Base-by-base conservation (phyloP, 2,113 vertebrate genomes). In the Ceyx margarethae region DNA sequence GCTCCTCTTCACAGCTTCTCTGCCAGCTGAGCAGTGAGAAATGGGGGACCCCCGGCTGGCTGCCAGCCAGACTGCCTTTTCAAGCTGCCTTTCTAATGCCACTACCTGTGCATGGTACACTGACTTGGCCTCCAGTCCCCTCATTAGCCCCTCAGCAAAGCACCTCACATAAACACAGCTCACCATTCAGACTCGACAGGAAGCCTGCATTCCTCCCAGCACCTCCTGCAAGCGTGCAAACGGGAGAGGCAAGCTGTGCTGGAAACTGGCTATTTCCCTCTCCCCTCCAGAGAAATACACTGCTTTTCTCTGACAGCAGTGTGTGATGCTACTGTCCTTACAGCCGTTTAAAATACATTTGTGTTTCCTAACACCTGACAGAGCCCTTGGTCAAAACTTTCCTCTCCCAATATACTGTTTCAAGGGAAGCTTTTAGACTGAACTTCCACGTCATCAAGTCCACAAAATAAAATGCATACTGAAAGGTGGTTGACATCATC, bases 201-300 rank as follows among this genome's bases (percentile, higher is more conserved):
- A 67, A 82, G n/a, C 48, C 48, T 17, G 23, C 35, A 10, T 80
- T 85, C 86, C 85, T 65, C 35, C 56, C 33, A 75, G 73, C 45
- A 33, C 23, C 48, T 89, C 51, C 45, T 68, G 68, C 67, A 28
- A 42, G 85, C 72, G 81, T 26, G 56, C 31, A 58, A 69, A 83
- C 81, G 72, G 1, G 0, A 69, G 45, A 81, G 57, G 22, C 67
- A 68, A 67, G 68, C 29, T 60, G 35, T 42, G 74, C 75, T 77
- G 72, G 87, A 96, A 95, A 87, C 84, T 76, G 94, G 87, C 75
- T 80, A 92, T 79, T 94, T 81, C 78, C 75, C 64, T 60, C 51
- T 93, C 87, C 85, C 64, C n/a, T 67, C n/a, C 82, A n/a, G 75
- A 87, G 60, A 53, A 87, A 83, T 51, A 92, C 92, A 91, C 6